Evolutionary conservation across 2,113 vertebrate species (phyloP), one percentile per base, ranked within the genome.

Genomic region (Oceanodroma tethys): DNA sequence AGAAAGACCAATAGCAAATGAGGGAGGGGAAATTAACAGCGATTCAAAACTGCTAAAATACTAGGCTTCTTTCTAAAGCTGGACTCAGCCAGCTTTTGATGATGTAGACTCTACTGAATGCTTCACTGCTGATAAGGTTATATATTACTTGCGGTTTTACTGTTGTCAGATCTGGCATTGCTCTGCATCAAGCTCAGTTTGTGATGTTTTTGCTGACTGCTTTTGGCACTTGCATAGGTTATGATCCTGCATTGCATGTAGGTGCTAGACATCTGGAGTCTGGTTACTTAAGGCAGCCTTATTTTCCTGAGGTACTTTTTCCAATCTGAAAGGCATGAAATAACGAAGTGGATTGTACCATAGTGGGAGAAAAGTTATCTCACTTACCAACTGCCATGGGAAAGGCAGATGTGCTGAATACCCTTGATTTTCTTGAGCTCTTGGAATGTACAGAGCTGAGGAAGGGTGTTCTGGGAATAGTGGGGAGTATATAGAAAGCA

Each of bases 101-200:
- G 86, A 92, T 66, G 52, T 71, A 83, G 86, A 20, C 52, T 70
- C 27, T 63, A 59, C 26, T 90, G 86, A 90, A 94, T 66, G 67
- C 72, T 80, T 86, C 45, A 16, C 32, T 86, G 48, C 40, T 92
- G 95, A 94, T 94, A 92, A 87, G 81, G 36, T 71, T 96, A 86
- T 83, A 52, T 87, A 80, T 90, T 86, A 74, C 72, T 74, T 83
- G 78, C 0, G 13, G 72, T 86, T 92, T 86, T 92, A 62, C 34
- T 83, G 72, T 94, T 96, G 95, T 94, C 92, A 96, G 89, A 94
- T 92, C 73, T 96, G 95, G 92, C 95, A 90, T 80, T 80, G 56
- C 56, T 66, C 45, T 75, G 45, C 62, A 94, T 75, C 86, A 75
- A 25, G 80, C 72, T 81, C 75, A 63, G 65, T 88, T 94, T 71